A percentile compares a stretch with the other conserved stretches of the same genome.
Conservation (phyloP, 2,888 invertebrate genomes). For the Cryptophagus acutangulus region DNA sequence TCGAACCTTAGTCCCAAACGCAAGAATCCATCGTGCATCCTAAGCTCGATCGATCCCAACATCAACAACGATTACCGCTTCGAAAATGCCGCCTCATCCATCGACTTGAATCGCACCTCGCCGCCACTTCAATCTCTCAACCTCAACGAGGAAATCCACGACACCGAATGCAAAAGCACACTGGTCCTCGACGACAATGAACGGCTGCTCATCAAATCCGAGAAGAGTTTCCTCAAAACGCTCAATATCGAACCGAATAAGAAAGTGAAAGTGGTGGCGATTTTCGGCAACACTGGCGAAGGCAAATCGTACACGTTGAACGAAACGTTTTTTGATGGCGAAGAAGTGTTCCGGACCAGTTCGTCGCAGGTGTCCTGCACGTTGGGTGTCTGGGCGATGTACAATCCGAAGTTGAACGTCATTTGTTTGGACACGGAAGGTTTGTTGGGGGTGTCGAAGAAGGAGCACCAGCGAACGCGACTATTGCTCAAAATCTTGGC, state of each 20-base stretch:
- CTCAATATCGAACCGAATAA: conserved; percentile 49
- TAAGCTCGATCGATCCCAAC: conserved; percentile 37
- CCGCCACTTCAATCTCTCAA: conserved; percentile 26
- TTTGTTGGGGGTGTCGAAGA: conserved; percentile 57
- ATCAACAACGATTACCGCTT: background rate
- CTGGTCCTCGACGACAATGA: conserved; percentile 60
- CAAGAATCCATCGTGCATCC: conserved; percentile 35
- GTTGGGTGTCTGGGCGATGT: conserved; percentile 73
- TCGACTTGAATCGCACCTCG: conserved; percentile 11
- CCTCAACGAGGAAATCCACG: conserved; percentile 24
- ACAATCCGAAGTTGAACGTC: conserved; percentile 59
- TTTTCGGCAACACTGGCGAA: conserved; percentile 81
- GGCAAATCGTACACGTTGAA: conserved; percentile 78
- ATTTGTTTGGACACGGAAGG: conserved; percentile 78
- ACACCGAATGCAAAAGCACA: conserved; percentile 46
- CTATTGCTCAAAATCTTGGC: conserved; percentile 74
- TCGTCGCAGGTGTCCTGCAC: conserved; percentile 67
- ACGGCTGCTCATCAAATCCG: conserved; percentile 54
- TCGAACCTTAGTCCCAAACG: background rate
- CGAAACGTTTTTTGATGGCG: conserved; percentile 60
- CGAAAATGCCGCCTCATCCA: conserved; percentile 13
- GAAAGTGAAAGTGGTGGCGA: conserved; percentile 73
- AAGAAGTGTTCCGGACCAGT: conserved; percentile 61
- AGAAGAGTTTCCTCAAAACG: conserved; percentile 52
- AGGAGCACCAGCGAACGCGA: conserved; percentile 61